These are phyloP conservation scores for Chionodraco myersi DNA, from an alignment of 2,113 vertebrate species.

Conservation along the genomic window DNA sequence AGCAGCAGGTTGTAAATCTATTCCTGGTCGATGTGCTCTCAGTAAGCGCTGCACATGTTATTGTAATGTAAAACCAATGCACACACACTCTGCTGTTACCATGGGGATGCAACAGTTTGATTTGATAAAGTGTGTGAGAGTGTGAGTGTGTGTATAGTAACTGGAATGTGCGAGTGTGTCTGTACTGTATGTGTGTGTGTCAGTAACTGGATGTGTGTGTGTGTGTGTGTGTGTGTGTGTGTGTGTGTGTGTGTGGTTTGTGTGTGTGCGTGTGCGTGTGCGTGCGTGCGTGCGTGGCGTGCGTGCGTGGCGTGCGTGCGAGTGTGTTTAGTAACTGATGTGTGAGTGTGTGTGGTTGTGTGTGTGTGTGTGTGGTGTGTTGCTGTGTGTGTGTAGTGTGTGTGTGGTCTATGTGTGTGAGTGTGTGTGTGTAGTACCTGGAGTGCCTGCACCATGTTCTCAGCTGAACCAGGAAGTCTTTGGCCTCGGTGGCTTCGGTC, in stretches of 20 bases:
- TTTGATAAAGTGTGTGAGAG: too few relatives aligned
- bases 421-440: slow-evolving; percentile 84
- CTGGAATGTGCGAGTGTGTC: slow-evolving; percentile 89
- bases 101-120: slow-evolving; percentile 5
- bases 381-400: too few relatives aligned
- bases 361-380: too few relatives aligned
- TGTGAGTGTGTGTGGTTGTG: too few relatives aligned
- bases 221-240: too few relatives aligned
- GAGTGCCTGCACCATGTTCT: slow-evolving; percentile 97
- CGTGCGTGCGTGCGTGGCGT: too few relatives aligned
- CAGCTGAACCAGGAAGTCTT: slow-evolving; percentile 97
- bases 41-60: slow-evolving; percentile 6
- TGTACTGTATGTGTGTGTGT: too few relatives aligned
- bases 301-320: too few relatives aligned
- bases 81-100: slow-evolving; percentile 9
- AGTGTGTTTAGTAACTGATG: too few relatives aligned
- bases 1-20: slow-evolving; percentile 12
- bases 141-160: slow-evolving; percentile 73
- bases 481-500: slow-evolving; percentile 97
- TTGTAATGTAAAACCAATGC: not conserved
- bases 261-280: too few relatives aligned
- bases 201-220: too few relatives aligned
- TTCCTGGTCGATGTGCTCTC: not conserved
- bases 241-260: too few relatives aligned
- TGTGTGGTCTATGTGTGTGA: not conserved